Conservation (phyloP, 2,113 vertebrate species). For the Oryctolagus cuniculus region DNA sequence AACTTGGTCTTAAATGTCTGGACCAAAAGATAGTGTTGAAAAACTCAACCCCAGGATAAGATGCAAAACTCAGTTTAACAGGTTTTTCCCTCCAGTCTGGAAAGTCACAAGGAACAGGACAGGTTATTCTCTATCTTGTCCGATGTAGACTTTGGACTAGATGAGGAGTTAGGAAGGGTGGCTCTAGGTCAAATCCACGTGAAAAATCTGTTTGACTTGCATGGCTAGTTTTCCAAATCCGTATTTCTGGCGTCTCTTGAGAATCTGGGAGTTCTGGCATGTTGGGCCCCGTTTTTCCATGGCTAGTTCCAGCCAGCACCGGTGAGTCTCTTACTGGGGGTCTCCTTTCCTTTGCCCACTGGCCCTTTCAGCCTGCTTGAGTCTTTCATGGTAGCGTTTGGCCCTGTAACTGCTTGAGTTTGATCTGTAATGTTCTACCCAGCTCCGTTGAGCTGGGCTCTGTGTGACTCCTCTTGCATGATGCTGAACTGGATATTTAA, state of each 20-base stretch:
- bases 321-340: not conserved
- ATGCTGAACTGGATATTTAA: not conserved
- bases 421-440: not conserved
- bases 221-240: not conserved
- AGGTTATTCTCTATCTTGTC: not conserved
- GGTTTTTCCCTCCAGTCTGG: not conserved
- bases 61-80: not conserved
- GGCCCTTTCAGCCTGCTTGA: not conserved
- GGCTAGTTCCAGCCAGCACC: not conserved
- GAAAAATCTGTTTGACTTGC: slow-evolving; percentile 5
- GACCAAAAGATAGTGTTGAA: not conserved
- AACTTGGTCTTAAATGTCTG: not conserved
- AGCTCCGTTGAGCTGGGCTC: not conserved
- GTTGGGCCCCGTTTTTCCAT: not conserved
- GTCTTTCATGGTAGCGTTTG: not conserved
- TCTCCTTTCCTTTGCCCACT: not conserved
- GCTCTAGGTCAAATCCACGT: not conserved
- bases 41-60: not conserved
- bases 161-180: not conserved
- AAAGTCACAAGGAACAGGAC: not conserved
- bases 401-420: not conserved
- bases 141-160: not conserved
- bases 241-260: slow-evolving; percentile 36
- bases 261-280: not conserved
- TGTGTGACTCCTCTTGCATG: not conserved